Evolutionary conservation across 2,113 vertebrate genomes (phyloP).

Genomic region (Ammodytes marinus): DNA sequence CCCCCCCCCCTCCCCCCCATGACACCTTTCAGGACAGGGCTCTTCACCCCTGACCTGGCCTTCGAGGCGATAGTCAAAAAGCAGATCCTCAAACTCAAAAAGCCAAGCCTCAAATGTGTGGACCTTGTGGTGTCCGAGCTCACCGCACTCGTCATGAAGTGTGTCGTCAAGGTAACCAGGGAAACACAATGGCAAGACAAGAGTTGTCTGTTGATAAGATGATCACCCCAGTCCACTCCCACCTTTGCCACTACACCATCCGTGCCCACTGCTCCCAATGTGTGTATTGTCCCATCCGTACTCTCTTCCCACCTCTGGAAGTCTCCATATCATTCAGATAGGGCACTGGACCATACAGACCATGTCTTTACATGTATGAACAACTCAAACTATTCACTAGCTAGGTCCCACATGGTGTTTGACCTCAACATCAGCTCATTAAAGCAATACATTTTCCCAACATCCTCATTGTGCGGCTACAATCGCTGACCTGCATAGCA

Average conservation of each 20-base stretch:
- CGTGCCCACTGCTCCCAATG: slow-evolving; percentile 20
- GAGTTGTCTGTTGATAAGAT: slow-evolving; percentile 36
- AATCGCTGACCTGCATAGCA: slow-evolving; percentile 50
- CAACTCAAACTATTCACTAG: slow-evolving; percentile 32
- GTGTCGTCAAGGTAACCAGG: slow-evolving; percentile 92
- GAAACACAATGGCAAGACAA: slow-evolving; percentile 42
- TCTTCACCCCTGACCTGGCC: slow-evolving; percentile 97
- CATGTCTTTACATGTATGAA: slow-evolving; percentile 42
- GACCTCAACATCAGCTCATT: slow-evolving; percentile 44
- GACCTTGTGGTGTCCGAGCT: slow-evolving; percentile 96
- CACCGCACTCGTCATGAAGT: slow-evolving; percentile 94
- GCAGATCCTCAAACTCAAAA: slow-evolving; percentile 98
- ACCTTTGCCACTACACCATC: slow-evolving; percentile 15
- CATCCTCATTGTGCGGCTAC: slow-evolving; percentile 1
- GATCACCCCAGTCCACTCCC: slow-evolving; percentile 36
- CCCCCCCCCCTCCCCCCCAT: not conserved
- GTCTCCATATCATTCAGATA: slow-evolving; percentile 19
- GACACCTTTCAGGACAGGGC: slow-evolving; percentile 90
- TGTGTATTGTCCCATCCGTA: slow-evolving; percentile 25
- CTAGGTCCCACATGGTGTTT: slow-evolving; percentile 3
- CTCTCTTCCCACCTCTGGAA: not conserved
- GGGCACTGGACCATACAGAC: slow-evolving; percentile 1
- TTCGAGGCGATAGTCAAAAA: slow-evolving; percentile 99
- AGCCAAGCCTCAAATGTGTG: slow-evolving; percentile 97
- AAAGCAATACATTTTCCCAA: slow-evolving; percentile 1